A percentile compares a stretch with the other conserved stretches of the same genome.
phyloP scores from a whole-genome alignment of 1,140 invertebrate species.

The Cardiocondyla obscurior region DNA sequence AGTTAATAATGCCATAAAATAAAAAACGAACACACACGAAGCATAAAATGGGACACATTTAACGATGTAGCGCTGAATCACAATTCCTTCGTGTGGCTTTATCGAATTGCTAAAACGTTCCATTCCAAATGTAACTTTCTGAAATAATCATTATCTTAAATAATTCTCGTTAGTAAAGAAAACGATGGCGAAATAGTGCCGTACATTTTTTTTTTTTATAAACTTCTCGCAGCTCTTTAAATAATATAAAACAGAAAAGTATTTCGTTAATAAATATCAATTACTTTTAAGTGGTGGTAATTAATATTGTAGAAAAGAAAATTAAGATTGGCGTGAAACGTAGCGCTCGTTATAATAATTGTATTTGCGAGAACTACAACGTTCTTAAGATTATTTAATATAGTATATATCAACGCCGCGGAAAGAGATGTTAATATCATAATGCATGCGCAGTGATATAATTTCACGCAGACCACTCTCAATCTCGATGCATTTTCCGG shows the following conservation, averaged over 20 bases:
- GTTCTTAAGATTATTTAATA: neutral
- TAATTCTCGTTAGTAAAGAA: neutral
- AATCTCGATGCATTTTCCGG: neutral
- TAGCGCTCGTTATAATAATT: neutral
- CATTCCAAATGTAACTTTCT: slow-evolving; percentile 11
- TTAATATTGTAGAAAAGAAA: neutral
- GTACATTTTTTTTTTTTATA: no score
- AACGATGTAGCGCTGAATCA: slow-evolving; percentile 4
- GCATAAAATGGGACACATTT: slow-evolving; percentile 40
- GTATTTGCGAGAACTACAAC: neutral
- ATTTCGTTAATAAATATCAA: no score
- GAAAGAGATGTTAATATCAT: neutral
- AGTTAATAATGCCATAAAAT: neutral
- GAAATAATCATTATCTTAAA: neutral
- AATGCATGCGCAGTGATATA: neutral
- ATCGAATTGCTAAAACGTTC: neutral
- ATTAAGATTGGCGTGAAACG: neutral
- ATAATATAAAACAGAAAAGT: no score
- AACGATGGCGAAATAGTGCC: neutral
- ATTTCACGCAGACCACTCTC: neutral
- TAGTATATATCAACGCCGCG: neutral
- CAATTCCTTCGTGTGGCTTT: neutral
- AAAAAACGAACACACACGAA: slow-evolving; percentile 38
- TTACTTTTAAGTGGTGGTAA: neutral
- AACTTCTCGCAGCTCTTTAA: no score